These are phyloP conservation scores for Molossus molossus DNA, from an alignment of 2,797 vertebrate genomes.

Conservation along the genomic window DNA sequence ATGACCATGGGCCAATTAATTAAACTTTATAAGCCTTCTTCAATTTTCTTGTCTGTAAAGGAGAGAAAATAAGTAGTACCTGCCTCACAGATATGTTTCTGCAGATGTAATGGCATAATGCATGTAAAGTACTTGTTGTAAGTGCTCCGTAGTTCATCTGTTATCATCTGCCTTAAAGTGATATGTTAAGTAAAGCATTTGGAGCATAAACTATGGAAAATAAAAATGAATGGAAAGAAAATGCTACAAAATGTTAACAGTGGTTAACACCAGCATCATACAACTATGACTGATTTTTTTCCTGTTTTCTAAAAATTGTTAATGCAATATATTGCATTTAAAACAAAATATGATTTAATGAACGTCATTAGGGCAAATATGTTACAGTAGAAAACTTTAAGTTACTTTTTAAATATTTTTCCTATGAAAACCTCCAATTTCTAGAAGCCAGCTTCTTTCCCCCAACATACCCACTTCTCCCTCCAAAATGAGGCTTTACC, in stretches of 20 bases:
- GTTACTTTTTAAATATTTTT: neutral
- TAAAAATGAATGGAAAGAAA: constrained; percentile 18
- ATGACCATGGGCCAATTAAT: constrained; percentile 2
- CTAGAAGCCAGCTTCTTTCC: neutral
- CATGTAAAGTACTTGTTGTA: neutral
- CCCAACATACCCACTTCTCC: neutral
- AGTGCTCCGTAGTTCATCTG: neutral
- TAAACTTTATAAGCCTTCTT: neutral
- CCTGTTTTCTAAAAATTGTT: neutral
- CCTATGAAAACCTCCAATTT: neutral
- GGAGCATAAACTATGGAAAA: constrained; percentile 27
- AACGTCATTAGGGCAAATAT: neutral
- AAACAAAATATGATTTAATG: neutral
- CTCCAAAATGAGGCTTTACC: neutral
- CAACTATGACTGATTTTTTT: neutral
- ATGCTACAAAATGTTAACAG: neutral
- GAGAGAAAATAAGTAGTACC: neutral
- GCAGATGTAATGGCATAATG: neutral
- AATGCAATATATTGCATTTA: neutral
- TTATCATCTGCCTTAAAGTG: neutral
- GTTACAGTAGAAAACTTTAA: neutral
- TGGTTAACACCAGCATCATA: neutral
- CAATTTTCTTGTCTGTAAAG: neutral
- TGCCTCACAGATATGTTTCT: neutral
- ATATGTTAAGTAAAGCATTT: neutral